These are phyloP conservation scores for Hippopotamyrus pictus DNA, from an alignment of 2,797 vertebrate genomes.

Conservation along the genomic window DNA sequence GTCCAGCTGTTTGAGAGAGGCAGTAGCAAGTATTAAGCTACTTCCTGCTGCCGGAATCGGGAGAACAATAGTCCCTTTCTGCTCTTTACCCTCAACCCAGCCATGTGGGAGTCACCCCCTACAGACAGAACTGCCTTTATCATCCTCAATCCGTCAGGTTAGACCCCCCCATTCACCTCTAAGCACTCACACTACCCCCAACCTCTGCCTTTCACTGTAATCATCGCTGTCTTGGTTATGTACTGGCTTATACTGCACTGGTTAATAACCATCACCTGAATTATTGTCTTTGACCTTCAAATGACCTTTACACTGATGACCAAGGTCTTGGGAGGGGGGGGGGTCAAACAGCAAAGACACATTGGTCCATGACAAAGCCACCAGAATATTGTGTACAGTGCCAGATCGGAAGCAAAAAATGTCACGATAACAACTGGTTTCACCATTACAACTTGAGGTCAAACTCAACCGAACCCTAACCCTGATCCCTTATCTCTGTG, in stretches of 20 bases:
- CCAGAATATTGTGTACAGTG: neutral
- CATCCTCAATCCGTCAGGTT: constrained; percentile 38
- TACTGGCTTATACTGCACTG: neutral
- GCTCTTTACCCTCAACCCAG: constrained; percentile 43
- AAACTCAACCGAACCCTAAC: neutral
- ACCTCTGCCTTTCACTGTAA: neutral
- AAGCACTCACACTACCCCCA: neutral
- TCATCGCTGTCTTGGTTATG: neutral
- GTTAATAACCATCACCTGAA: neutral
- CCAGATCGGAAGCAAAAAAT: neutral
- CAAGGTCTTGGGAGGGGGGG: neutral
- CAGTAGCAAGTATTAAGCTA: constrained; percentile 40
- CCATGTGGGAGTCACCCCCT: constrained; percentile 15
- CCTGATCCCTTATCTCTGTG: neutral
- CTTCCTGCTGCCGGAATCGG: constrained; percentile 56
- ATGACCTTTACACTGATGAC: neutral
- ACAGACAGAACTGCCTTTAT: constrained; percentile 41
- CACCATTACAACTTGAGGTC: neutral
- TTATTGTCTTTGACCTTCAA: neutral
- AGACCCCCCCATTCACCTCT: neutral
- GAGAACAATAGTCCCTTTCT: constrained; percentile 62
- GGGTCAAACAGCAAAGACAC: neutral
- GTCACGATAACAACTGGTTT: neutral
- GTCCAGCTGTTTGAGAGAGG: constrained; percentile 39
- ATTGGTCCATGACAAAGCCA: neutral